Conservation (phyloP, 2,113 vertebrate genomes). For the Crotophaga sulcirostris region DNA sequence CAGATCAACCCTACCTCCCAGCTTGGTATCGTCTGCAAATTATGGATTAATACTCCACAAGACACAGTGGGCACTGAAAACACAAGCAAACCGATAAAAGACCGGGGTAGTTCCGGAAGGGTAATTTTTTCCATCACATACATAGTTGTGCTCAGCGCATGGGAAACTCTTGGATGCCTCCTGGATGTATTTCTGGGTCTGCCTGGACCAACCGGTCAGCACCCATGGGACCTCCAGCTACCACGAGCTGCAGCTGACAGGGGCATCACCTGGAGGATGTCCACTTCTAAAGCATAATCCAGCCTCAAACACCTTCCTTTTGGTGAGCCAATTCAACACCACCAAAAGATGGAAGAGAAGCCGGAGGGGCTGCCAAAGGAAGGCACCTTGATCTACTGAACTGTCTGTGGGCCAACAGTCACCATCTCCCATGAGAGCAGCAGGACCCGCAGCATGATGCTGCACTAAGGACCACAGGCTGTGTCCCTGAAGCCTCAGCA, state of each 20-base stretch:
- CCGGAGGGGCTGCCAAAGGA: neutral
- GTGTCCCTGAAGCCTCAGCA: neutral
- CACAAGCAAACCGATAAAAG: neutral
- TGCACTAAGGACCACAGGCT: neutral
- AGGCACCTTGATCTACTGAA: neutral
- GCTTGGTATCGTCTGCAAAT: too few species aligned
- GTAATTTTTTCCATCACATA: neutral
- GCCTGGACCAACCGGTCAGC: neutral
- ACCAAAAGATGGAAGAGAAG: neutral
- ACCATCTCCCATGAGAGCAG: rapidly evolving
- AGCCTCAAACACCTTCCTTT: neutral
- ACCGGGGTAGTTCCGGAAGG: neutral
- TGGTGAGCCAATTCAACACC: neutral
- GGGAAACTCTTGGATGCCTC: neutral
- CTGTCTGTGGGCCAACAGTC: neutral
- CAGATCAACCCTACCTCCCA: too few species aligned
- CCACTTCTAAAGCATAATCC: rapidly evolving
- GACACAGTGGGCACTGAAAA: neutral
- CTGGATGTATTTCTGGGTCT: neutral
- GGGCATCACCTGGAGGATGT: neutral
- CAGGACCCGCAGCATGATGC: neutral
- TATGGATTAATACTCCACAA: neutral
- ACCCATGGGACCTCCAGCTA: neutral
- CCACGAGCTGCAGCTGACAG: neutral
- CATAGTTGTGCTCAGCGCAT: rapidly evolving